phyloP scores from a whole-genome alignment of 2,797 vertebrate species.

The Pitangus sulphuratus region DNA sequence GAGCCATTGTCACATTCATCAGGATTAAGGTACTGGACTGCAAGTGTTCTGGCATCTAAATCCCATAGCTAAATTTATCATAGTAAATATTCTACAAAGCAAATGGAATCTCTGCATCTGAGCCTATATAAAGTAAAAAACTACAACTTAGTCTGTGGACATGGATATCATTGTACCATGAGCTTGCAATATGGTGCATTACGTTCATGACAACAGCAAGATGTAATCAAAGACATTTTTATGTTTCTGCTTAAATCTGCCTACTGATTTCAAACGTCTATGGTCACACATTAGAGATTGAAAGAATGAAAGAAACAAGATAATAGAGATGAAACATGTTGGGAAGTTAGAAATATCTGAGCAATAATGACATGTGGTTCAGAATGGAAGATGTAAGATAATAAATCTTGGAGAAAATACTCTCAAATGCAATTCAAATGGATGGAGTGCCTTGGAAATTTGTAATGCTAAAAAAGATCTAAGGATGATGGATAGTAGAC shows the following conservation, averaged over 20 bases:
- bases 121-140: not conserved
- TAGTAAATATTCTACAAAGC: not conserved
- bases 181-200: not conserved
- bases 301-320: not conserved
- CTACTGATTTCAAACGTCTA: not conserved
- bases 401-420: not conserved
- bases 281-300: not conserved
- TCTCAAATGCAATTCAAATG: not conserved
- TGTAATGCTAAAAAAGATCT: not conserved
- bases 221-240: not conserved
- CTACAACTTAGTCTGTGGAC: not conserved
- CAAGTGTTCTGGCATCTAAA: not conserved
- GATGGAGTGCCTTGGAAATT: not conserved
- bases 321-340: not conserved
- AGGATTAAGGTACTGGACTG: not conserved
- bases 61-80: not conserved
- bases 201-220: not conserved
- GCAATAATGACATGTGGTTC: not conserved
- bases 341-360: not conserved
- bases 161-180: not conserved
- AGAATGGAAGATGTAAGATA: not conserved
- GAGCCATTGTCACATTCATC: not conserved
- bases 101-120: not conserved
- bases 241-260: not conserved
- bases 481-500: not conserved